Percentiles rank a stretch among this genome's conserved stretches.
Evolutionary conservation across 2,888 invertebrate genomes (phyloP).

Genomic region (Drosophila multiciliata): DNA sequence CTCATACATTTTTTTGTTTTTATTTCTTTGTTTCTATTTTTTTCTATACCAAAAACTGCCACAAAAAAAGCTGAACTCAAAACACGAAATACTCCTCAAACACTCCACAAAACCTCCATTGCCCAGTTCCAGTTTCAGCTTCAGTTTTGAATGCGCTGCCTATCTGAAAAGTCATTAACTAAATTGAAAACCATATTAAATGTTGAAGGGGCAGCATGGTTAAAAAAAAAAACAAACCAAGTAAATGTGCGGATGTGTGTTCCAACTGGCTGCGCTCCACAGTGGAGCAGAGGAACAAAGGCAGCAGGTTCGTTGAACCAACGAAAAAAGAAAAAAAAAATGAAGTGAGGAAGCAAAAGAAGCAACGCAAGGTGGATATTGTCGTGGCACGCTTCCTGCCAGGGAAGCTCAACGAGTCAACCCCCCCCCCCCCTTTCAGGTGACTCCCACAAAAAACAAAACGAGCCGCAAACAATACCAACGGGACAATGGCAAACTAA

Average conservation of each 20-base stretch:
- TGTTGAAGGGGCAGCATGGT: slow-evolving; percentile 9
- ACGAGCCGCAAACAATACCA: slow-evolving; percentile 34
- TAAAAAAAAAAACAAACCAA: not conserved
- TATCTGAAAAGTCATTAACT: slow-evolving; percentile 68
- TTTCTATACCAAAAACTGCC: not conserved
- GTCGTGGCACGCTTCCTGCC: slow-evolving; percentile 53
- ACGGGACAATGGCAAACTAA: not conserved
- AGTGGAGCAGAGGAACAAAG: slow-evolving; percentile 31
- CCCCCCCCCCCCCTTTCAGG: not conserved
- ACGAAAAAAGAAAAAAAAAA: slow-evolving; percentile 32
- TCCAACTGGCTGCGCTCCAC: slow-evolving; percentile 41
- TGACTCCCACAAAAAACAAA: slow-evolving; percentile 11
- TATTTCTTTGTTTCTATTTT: not conserved
- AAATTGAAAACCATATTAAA: slow-evolving; percentile 72
- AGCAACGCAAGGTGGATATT: slow-evolving; percentile 31
- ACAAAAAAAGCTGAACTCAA: not conserved
- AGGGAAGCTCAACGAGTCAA: not conserved
- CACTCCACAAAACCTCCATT: not conserved
- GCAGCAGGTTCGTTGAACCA: slow-evolving; percentile 68
- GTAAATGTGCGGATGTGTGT: slow-evolving; percentile 21
- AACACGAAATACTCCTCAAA: slow-evolving; percentile 5
- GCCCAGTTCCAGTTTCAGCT: slow-evolving; percentile 17
- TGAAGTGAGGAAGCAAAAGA: slow-evolving; percentile 11
- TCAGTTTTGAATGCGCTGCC: slow-evolving; percentile 19
- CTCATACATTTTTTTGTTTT: slow-evolving; percentile 54